Evolutionary conservation across 1,140 invertebrate species (phyloP), one percentile per base, ranked within the genome.

Genomic region (Temnothorax nylanderi): DNA sequence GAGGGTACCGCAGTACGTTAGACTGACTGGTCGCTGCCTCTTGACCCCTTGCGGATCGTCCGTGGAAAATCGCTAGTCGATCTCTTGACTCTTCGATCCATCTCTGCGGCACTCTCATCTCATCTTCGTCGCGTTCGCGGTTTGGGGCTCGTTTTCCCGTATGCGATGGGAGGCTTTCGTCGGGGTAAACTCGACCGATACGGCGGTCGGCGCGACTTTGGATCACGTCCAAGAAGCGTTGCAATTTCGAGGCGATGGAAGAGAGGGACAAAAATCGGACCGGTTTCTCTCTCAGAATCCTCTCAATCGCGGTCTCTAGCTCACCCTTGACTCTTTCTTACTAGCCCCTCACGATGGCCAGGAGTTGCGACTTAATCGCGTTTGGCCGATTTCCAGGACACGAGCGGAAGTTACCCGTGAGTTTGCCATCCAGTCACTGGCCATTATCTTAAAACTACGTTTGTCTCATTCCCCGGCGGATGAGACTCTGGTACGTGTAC

Each of bases 341-440:
- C 80, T 34, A 32, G 21, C 34, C 71, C 7, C 49, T 21, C 11
- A 26, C 58, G 11, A n/a, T 34, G 62, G 69, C 69, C 80, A 87
- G 87, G 88, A 91, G 87, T 90, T 37, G 81, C 91, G 89, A 93
- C 92, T 94, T 94, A 94, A 94, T 95, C 94, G 94, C 88, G 93
- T 93, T 95, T 95, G 94, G 94, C 94, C 62, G 85, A 86, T 88
- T 88, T 93, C 94, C 94, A 95, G 91, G 90, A 93, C 91, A 94
- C 89, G 88, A 90, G 47, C 85, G 47, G 47, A 75, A 88, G 89
- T 82, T 88, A 90, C 74, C 80, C 56, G 65, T 71, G 76, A 91
- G 77, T 85, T 88, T 75, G 81, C 51, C 64, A 80, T 69, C 84
- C 81, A 81, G 78, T 90, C 78, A 58, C 86, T 62, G 85, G 44